Conservation (phyloP, 2,888 invertebrate species). For the Cyrtodaria siliqua region DNA sequence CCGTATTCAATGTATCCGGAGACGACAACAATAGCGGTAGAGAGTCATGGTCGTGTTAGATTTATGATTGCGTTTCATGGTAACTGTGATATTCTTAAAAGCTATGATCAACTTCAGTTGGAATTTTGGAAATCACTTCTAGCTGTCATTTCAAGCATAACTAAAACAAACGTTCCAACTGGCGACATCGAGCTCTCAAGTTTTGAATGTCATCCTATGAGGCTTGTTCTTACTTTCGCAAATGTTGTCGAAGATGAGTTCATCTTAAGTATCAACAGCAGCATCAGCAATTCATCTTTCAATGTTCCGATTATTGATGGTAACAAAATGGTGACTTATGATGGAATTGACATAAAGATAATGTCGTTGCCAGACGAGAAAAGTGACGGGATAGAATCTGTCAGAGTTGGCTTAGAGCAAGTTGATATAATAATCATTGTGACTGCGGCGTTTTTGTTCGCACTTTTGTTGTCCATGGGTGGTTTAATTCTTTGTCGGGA, state of each 20-base stretch:
- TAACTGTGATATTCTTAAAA: conserved; percentile 39
- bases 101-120: conserved; percentile 28
- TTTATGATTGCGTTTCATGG: conserved; percentile 46
- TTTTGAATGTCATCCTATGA: conserved; percentile 57
- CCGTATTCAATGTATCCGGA: no score
- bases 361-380: not conserved
- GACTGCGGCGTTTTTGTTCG: conserved; percentile 71
- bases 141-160: conserved; percentile 33
- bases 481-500: conserved; percentile 67
- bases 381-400: not conserved
- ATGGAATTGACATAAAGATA: conserved; percentile 8
- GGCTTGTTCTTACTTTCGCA: conserved; percentile 33
- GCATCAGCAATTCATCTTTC: conserved; percentile 17
- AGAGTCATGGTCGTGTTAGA: not conserved
- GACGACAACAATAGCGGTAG: no score
- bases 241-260: conserved; percentile 2
- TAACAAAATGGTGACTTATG: conserved; percentile 45
- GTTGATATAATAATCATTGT: conserved; percentile 75
- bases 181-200: conserved; percentile 48
- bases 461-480: conserved; percentile 67
- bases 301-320: conserved; percentile 58
- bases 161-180: conserved; percentile 33
- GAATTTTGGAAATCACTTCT: conserved; percentile 63
- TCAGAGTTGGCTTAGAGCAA: conserved; percentile 48
- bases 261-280: conserved; percentile 1